Evolutionary conservation across 1,140 invertebrate species (phyloP), one percentile per base, ranked within the genome.

Genomic region (Drosophila malerkotliana): DNA sequence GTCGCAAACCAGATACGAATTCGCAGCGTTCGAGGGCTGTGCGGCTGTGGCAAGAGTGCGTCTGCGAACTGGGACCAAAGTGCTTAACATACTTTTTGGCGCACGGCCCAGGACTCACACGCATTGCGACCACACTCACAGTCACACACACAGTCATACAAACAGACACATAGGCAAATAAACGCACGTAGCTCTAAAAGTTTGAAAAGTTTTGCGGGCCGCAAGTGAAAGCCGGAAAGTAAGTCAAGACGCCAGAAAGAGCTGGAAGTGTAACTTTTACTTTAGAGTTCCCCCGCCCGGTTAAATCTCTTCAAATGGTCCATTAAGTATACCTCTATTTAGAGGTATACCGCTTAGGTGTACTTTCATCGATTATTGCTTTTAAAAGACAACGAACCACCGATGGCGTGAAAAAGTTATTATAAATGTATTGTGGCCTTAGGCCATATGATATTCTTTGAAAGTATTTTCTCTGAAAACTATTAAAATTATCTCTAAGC

Each of bases 1-100:
- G 74, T 85, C 82, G 78, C 59, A 81, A 79, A 59, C 69, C 82
- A 77, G 74, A 85, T 82, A 78, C 72, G 63, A 62, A 68, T 51
- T 28, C 30, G 51, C 44, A 60, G 41, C 30, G 61, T 64, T 61
- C 41, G 45, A 49, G 45, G 49, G 32, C 21, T 21, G 21, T 28
- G 48, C 34, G 41, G 37, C 54, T 52, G 58, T 58, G 81, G 68
- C 64, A 9, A 14, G 67, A 87, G 69, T 81, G 69, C 52, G 82
- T 66, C 72, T 58, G 56, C 58, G 58, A 87, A 72, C 77, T 81
- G 78, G 52, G 60, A 72, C 66, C 74, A 82, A 85, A 85, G 82
- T 78, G 82, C 82, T 85, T 85, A 85, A 85, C 82, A 85, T 85
- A 87, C 82, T 82, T 87, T 80, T 74, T 85, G 81, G 81, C 69